Evolutionary conservation across 92 coral and sea anemone species (phyloP), one percentile per base, ranked within the genome.

Genomic region (Palythoa caribaeorum): DNA sequence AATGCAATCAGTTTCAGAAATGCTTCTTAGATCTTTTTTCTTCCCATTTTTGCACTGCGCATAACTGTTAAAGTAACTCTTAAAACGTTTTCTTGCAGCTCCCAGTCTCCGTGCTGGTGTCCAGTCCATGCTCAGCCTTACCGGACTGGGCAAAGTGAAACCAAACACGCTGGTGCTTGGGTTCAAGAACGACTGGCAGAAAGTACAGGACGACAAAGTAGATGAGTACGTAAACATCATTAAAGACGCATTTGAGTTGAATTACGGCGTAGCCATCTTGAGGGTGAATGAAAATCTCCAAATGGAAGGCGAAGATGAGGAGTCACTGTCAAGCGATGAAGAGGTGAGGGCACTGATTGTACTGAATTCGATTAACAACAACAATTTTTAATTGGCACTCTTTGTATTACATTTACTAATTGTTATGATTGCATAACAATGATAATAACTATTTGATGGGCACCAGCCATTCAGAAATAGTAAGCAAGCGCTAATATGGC

Each of bases 151-250:
- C 9, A 97, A 92, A 87, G 90, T 97, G 92, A 94, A 89, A 51
- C 99, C 99, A 83, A 97, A 95, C 96, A 95, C 99, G 0, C 90
- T 97, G 10, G 93, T 95, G n/a, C 91, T 95, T 70, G 99, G 98
- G 59, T 97, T 92, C 79, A 97, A 95, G 80, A 94, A 88, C 21
- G 91, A 95, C 88, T 97, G 99, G 98, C 85, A 88, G 62, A 59
- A 9, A 15, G 95, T 71, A 17, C 77, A 80, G 6, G 92, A 52
- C 4, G 94, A 88, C 87, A 89, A 83, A 51, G 88, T 89, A 12
- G 92, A 59, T 9, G 85, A 69, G 7, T 97, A 94, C 72, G 94
- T 97, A 59, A 96, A 96, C 63, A 92, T 97, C 68, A 91, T 97
- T 38, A 91, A 95, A 44, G 99, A 97, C 80, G 93, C 95, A 14